A percentile compares a stretch with the other conserved stretches of the same genome.
These are phyloP conservation scores for Myiotriccus ornatus DNA, from an alignment of 2,797 vertebrate genomes.

Conservation along the genomic window DNA sequence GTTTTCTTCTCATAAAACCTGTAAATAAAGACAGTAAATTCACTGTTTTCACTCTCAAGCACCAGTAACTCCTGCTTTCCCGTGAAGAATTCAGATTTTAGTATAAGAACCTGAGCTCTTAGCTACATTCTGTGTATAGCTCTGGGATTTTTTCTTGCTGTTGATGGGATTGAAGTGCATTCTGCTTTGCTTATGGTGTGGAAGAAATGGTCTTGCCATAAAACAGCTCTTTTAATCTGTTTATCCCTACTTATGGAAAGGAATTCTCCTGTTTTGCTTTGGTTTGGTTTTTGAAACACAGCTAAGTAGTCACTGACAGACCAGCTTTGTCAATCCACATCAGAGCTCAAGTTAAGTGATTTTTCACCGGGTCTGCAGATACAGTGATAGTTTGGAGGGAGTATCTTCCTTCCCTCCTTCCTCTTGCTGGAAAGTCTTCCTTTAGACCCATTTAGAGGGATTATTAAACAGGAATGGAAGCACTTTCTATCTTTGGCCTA, in stretches of 20 bases:
- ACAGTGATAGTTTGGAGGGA: background rate
- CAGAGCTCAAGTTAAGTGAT: background rate
- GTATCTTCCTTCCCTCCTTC: background rate
- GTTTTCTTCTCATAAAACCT: background rate
- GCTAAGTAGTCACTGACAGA: background rate
- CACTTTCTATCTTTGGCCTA: background rate
- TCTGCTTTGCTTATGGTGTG: background rate
- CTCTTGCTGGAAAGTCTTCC: background rate
- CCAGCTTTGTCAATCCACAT: background rate
- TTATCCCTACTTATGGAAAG: background rate
- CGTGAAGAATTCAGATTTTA: background rate
- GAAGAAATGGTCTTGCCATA: background rate
- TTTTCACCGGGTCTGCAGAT: background rate
- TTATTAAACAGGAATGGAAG: background rate
- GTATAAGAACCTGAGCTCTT: background rate
- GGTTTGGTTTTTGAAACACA: background rate
- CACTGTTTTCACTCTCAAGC: background rate
- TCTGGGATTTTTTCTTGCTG: background rate
- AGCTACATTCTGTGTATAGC: background rate
- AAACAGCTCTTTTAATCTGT: background rate
- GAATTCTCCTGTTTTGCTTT: background rate
- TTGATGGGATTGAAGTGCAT: background rate
- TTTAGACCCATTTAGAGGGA: background rate
- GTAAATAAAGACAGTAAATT: background rate
- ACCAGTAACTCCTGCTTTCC: background rate